phyloP scores from a whole-genome alignment of 2,797 vertebrate species.

The Ptychobarbus kaznakovi region DNA sequence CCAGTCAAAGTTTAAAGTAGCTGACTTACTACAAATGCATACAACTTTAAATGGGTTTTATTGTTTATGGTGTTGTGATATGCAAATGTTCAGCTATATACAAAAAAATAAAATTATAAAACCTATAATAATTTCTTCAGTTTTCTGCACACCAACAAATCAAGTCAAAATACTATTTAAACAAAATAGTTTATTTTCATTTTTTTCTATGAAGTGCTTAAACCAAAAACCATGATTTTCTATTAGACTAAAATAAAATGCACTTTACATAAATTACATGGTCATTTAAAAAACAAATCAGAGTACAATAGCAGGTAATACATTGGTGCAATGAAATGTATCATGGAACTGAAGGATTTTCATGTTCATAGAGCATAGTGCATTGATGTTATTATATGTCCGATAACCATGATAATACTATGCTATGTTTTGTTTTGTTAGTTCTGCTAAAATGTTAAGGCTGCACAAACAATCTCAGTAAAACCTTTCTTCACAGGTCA shows the following conservation, averaged over 20 bases:
- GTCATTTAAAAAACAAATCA: neutral
- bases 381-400: neutral
- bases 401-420: neutral
- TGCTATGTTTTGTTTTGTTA: neutral
- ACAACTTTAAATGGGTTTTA: too few relatives aligned
- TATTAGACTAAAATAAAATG: too few relatives aligned
- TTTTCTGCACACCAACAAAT: too few relatives aligned
- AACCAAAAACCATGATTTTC: too few relatives aligned
- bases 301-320: neutral
- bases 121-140: too few relatives aligned
- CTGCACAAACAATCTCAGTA: neutral
- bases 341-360: neutral
- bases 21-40: too few relatives aligned
- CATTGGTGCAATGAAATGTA: neutral
- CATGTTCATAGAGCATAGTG: neutral
- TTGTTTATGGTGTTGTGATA: too few relatives aligned
- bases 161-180: too few relatives aligned
- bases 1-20: too few relatives aligned
- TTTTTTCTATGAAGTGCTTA: neutral
- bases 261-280: neutral
- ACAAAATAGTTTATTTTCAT: neutral
- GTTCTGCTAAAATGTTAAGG: neutral
- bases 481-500: slow-evolving; percentile 4
- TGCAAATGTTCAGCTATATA: too few relatives aligned
- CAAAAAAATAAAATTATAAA: too few relatives aligned